Evolutionary conservation across 2,888 invertebrate genomes (phyloP).

Genomic region (Sicus ferrugineus): DNA sequence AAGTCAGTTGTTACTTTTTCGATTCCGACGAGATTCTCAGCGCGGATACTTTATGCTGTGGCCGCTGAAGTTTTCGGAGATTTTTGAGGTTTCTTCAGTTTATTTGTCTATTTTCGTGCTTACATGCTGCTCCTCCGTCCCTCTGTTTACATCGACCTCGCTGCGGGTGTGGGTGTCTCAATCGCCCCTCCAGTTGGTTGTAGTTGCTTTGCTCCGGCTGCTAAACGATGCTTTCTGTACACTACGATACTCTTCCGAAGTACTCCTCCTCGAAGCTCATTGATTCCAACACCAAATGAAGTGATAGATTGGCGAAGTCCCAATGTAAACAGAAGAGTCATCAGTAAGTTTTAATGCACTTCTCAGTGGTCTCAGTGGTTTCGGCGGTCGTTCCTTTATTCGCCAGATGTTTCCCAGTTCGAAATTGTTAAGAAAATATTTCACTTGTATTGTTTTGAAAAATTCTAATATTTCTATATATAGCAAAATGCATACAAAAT

Average conservation of each 20-base stretch:
- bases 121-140: neutral
- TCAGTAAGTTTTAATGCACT: neutral
- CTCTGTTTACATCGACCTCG: neutral
- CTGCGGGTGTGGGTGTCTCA: neutral
- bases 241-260: neutral
- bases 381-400: neutral
- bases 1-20: conserved; percentile 13
- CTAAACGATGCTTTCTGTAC: neutral
- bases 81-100: neutral
- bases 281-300: conserved; percentile 17
- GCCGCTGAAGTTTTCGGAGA: neutral
- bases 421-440: neutral
- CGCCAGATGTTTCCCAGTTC: neutral
- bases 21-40: neutral
- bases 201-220: neutral
- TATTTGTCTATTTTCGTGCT: neutral
- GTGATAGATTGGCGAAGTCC: neutral
- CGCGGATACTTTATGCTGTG: neutral
- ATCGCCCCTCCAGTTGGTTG: neutral
- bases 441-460: neutral
- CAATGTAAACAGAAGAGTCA: conserved; percentile 13
- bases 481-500: too few species aligned
- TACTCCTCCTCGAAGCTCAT: conserved; percentile 3
- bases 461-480: too few species aligned
- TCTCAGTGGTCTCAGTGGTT: neutral